These are phyloP conservation scores for Chloropsis hardwickii DNA, from an alignment of 2,113 vertebrate genomes.

Conservation along the genomic window DNA sequence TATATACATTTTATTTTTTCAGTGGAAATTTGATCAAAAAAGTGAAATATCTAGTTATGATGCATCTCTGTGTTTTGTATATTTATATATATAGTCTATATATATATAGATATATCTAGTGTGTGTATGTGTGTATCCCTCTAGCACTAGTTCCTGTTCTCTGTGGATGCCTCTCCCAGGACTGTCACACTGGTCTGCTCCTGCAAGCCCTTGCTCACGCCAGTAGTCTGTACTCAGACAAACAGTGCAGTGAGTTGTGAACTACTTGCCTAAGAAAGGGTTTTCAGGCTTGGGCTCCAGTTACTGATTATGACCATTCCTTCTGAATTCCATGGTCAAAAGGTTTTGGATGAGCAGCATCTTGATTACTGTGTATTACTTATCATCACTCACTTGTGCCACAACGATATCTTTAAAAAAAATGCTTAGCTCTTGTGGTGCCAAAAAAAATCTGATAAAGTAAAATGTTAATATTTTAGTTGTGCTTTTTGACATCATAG, in stretches of 20 bases:
- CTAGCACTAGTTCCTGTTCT: background rate
- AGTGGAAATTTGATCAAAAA: background rate
- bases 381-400: background rate
- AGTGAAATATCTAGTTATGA: background rate
- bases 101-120: background rate
- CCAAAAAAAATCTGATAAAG: background rate
- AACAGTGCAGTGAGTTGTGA: background rate
- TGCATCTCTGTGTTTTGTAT: conserved; percentile 1
- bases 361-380: background rate
- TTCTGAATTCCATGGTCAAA: conserved; percentile 52
- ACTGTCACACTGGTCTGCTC: conserved; percentile 21
- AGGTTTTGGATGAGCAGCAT: background rate
- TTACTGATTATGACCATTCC: conserved; percentile 58
- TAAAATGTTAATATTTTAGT: background rate
- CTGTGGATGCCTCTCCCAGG: background rate
- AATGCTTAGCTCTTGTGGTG: background rate
- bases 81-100: background rate
- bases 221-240: background rate
- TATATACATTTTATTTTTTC: background rate
- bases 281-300: conserved; percentile 58
- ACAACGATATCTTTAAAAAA: background rate
- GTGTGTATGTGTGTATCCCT: background rate
- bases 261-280: conserved; percentile 36
- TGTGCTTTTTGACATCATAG: background rate
- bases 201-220: conserved; percentile 36